These are phyloP conservation scores for Caenorhabditis sp. DNA, from an alignment of 2,888 invertebrate species.

Conservation along the genomic window DNA sequence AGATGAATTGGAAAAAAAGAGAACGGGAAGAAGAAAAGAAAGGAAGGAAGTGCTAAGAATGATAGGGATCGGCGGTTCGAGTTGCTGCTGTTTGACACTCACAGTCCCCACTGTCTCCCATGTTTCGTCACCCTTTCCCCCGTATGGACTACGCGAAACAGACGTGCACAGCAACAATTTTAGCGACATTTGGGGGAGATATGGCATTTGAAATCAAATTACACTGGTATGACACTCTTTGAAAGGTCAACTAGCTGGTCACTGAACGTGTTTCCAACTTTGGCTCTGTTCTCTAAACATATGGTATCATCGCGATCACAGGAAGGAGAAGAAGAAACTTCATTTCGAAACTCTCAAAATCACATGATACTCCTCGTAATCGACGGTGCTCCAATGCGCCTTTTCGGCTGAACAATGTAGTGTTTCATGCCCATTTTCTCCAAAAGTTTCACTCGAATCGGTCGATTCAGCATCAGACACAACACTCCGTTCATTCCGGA, in stretches of 20 bases:
- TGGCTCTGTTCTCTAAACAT: no score
- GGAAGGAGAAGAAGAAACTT: no score
- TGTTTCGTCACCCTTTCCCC: no score
- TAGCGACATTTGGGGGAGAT: neutral
- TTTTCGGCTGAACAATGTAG: slow-evolving; percentile 30
- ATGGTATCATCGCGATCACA: no score
- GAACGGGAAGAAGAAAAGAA: neutral
- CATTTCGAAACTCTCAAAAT: neutral
- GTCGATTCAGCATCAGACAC: slow-evolving; percentile 12
- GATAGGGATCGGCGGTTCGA: slow-evolving; percentile 8
- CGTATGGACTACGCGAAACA: no score
- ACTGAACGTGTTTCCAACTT: no score
- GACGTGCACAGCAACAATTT: neutral
- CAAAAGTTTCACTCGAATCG: slow-evolving; percentile 29
- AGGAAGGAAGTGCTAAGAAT: slow-evolving; percentile 6
- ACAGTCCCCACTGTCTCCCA: no score
- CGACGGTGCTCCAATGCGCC: slow-evolving; percentile 1
- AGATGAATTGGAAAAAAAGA: slow-evolving; percentile 1
- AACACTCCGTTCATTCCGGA: slow-evolving; percentile 4
- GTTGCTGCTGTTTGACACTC: no score
- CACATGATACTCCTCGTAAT: slow-evolving; percentile 26
- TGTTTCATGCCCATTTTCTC: slow-evolving; percentile 29
- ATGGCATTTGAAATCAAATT: neutral
- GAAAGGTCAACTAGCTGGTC: no score
- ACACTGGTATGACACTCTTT: no score